phyloP scores from a whole-genome alignment of 2,113 vertebrate genomes.

The Tachuris rubrigastra region DNA sequence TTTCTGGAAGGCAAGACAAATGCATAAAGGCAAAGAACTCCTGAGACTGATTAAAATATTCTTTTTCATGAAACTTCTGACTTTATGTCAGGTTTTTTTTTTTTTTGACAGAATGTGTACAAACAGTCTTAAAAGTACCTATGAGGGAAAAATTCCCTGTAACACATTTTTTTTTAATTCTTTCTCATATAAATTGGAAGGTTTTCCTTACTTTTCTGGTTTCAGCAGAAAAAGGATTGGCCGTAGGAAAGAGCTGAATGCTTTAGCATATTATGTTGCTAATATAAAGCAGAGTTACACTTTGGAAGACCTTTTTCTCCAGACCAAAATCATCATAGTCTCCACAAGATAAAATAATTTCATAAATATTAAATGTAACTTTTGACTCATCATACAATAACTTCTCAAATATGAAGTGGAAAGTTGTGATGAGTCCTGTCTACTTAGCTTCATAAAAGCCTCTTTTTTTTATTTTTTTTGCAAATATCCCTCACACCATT shows the following conservation, averaged over 20 bases:
- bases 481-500: background rate
- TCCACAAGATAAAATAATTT: background rate
- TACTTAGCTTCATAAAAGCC: background rate
- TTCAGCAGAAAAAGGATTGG: background rate
- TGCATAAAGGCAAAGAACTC: background rate
- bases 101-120: background rate
- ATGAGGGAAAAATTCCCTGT: background rate
- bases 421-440: background rate
- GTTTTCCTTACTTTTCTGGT: background rate
- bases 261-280: rapidly evolving
- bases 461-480: background rate
- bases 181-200: too few species aligned
- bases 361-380: background rate
- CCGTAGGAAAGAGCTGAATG: background rate
- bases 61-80: background rate
- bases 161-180: background rate
- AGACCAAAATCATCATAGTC: background rate
- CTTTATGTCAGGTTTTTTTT: background rate
- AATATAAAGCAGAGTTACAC: background rate
- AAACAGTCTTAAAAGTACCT: background rate
- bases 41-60: background rate
- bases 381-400: background rate
- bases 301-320: background rate
- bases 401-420: background rate
- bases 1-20: background rate